phyloP scores from a whole-genome alignment of 2,797 vertebrate genomes.

The Lutjanus campechanus region DNA sequence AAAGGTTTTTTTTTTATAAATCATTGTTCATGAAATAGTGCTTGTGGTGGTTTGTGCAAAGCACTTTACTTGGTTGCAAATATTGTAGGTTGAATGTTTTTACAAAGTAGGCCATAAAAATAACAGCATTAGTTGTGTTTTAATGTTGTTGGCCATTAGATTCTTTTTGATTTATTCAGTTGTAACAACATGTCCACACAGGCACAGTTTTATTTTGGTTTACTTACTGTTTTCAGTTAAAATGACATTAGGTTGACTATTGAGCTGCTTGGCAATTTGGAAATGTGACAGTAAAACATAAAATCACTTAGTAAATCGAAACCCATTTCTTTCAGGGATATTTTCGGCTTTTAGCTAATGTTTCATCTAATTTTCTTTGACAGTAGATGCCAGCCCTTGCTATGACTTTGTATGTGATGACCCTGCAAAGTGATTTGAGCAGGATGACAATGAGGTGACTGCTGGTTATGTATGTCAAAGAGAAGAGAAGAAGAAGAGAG shows the following conservation, averaged over 20 bases:
- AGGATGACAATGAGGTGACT: conserved; percentile 23
- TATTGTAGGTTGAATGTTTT: not conserved
- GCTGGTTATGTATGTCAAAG: conserved; percentile 10
- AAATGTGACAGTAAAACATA: conserved; percentile 25
- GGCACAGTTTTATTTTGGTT: conserved; percentile 21
- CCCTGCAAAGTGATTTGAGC: conserved; percentile 24
- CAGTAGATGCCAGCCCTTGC: not conserved
- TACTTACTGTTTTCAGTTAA: not conserved
- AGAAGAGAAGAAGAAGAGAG: conserved; percentile 12
- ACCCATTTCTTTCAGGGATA: conserved; percentile 4
- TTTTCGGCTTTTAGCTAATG: conserved; percentile 5
- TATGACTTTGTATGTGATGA: not conserved
- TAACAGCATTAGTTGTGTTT: not conserved
- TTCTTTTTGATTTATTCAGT: not conserved
- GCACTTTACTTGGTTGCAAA: not conserved
- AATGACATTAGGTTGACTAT: not conserved
- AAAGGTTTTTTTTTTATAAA: not conserved
- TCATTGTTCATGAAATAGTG: not conserved
- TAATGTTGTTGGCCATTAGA: not conserved
- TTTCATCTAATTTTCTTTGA: conserved; percentile 1
- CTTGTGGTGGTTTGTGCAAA: not conserved
- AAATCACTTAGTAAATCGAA: conserved; percentile 22
- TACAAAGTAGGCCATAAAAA: not conserved
- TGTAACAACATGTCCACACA: not conserved
- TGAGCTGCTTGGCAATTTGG: not conserved